Evolutionary conservation across 2,113 vertebrate species (phyloP).

Genomic region (Rutilus rutilus): DNA sequence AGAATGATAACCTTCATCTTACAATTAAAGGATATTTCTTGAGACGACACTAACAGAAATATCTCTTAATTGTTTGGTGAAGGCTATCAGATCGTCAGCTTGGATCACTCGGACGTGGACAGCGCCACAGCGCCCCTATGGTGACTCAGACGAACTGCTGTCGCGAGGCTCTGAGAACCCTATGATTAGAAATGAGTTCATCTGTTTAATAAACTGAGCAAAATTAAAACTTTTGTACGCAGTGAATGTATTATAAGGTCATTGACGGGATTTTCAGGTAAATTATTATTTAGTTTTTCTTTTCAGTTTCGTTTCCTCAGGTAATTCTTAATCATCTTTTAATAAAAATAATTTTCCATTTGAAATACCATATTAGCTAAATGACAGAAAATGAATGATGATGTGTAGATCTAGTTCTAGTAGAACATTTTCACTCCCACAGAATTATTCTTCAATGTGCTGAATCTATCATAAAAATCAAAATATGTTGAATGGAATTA

Average conservation of each 20-base stretch:
- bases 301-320: not conserved
- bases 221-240: not conserved
- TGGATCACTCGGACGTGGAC: constrained; percentile 68
- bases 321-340: not conserved
- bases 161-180: not conserved
- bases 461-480: not conserved
- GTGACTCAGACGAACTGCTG: not conserved
- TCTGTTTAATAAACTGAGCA: not conserved
- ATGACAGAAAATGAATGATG: not conserved
- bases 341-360: not conserved
- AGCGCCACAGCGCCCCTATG: constrained; percentile 57
- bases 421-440: not conserved
- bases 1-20: constrained; percentile 71
- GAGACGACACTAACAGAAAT: constrained; percentile 74
- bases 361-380: not conserved
- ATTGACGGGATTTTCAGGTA: not conserved
- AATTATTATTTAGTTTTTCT: not conserved
- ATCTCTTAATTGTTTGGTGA: constrained; percentile 81
- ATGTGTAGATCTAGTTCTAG: not conserved
- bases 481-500: not conserved
- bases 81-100: constrained; percentile 68
- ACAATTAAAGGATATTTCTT: constrained; percentile 87
- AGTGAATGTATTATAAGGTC: not conserved
- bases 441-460: not conserved
- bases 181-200: not conserved